Evolutionary conservation across 2,113 vertebrate genomes (phyloP).

Genomic region (Mobula birostris): DNA sequence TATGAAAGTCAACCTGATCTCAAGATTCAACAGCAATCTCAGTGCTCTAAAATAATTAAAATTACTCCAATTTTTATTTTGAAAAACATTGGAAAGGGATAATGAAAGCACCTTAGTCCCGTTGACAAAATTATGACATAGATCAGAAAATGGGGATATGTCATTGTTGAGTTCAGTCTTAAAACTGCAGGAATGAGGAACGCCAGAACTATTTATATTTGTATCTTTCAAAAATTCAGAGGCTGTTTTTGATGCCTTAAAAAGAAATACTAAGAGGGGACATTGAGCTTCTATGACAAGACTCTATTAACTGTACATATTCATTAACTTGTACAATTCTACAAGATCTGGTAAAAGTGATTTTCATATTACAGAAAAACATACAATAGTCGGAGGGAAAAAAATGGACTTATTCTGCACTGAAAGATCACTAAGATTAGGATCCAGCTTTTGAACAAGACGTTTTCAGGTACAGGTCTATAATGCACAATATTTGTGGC

Average conservation of each 20-base stretch:
- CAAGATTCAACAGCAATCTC: no score
- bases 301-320: not conserved
- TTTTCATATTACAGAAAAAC: not conserved
- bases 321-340: no score
- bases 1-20: no score
- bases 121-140: not conserved
- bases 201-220: not conserved
- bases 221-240: not conserved
- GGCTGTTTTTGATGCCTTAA: not conserved
- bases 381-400: not conserved
- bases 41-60: no score
- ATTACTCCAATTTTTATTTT: no score
- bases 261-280: not conserved
- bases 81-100: not conserved
- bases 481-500: not conserved
- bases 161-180: not conserved
- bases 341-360: not conserved
- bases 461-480: not conserved
- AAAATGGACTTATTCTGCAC: not conserved
- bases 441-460: not conserved
- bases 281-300: not conserved
- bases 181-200: not conserved
- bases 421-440: not conserved
- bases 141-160: not conserved
- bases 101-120: not conserved